Conservation (phyloP, 2,888 invertebrate species). For the Andrena praecox region DNA sequence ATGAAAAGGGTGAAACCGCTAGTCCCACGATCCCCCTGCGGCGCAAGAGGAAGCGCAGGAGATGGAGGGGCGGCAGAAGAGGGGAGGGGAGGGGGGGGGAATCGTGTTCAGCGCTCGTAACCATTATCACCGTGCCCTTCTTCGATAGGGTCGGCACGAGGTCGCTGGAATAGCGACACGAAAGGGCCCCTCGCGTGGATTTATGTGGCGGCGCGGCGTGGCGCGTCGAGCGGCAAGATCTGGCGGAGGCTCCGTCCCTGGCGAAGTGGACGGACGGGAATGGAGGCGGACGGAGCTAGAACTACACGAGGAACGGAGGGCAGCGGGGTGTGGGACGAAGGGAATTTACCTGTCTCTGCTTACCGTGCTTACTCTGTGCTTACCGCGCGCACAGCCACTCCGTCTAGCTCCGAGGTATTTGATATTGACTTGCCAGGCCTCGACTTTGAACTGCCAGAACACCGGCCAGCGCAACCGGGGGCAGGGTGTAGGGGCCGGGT, state of each 20-base stretch:
- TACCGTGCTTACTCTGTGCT: conserved; percentile 68
- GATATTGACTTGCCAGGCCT: conserved; percentile 84
- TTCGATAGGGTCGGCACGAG: conserved; percentile 64
- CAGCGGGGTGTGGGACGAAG: conserved; percentile 34
- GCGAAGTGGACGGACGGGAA: not conserved
- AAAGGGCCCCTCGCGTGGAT: conserved; percentile 59
- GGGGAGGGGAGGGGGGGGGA: conserved; percentile 28
- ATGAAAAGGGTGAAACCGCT: not conserved
- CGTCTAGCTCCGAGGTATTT: conserved; percentile 84
- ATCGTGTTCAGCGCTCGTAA: conserved; percentile 71
- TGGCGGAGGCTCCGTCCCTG: conserved; percentile 12
- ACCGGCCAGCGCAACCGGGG: conserved; percentile 19
- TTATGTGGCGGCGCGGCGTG: conserved; percentile 55
- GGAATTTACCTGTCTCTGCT: conserved; percentile 73
- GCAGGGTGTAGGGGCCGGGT: conserved; percentile 8
- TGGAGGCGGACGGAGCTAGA: not conserved
- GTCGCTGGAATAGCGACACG: conserved; percentile 66
- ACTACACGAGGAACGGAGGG: conserved; percentile 37
- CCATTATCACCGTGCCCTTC: conserved; percentile 70
- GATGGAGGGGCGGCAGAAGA: conserved; percentile 18
- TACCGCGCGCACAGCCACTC: conserved; percentile 70
- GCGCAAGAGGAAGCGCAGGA: conserved; percentile 7
- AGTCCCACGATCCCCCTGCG: conserved; percentile 20
- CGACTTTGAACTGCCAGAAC: conserved; percentile 79
- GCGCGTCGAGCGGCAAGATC: conserved; percentile 39